Conservation (phyloP, 2,888 invertebrate genomes). For the Mythimna albipuncta region DNA sequence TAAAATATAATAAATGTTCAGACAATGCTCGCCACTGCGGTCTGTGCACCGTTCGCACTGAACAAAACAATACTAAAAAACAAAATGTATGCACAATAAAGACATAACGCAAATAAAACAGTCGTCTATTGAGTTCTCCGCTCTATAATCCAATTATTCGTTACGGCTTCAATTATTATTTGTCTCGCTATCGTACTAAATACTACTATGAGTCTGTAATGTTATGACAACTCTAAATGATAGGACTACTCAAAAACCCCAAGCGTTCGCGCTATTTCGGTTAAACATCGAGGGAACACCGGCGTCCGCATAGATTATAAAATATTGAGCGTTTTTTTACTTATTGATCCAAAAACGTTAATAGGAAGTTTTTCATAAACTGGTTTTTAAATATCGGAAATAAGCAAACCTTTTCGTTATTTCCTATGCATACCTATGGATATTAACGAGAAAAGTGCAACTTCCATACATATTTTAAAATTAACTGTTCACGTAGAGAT, state of each 20-base stretch:
- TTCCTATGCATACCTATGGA: too few relatives aligned
- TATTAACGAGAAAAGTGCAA: too few relatives aligned
- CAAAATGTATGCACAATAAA: slow-evolving; percentile 40
- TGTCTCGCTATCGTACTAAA: slow-evolving; percentile 40
- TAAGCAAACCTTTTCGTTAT: too few relatives aligned
- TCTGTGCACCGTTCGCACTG: not conserved
- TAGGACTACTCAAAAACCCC: too few relatives aligned
- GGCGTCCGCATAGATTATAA: too few relatives aligned
- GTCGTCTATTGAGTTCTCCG: slow-evolving; percentile 67
- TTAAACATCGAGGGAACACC: too few relatives aligned
- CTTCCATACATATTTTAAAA: not conserved
- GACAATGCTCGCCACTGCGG: not conserved
- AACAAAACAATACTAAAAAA: slow-evolving; percentile 41
- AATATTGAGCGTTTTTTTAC: too few relatives aligned
- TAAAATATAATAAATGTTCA: not conserved
- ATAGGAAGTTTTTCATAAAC: not conserved
- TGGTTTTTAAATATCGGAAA: too few relatives aligned
- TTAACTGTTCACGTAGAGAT: too few relatives aligned
- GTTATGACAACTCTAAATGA: not conserved
- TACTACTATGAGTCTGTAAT: slow-evolving; percentile 16
- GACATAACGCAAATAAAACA: slow-evolving; percentile 61
- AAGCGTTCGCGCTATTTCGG: too few relatives aligned
- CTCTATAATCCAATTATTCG: slow-evolving; percentile 73
- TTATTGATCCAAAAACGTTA: too few relatives aligned
- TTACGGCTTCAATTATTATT: slow-evolving; percentile 65